Evolutionary conservation across 1,140 invertebrate species (phyloP).

Genomic region (Trachymyrmex cornetzi): DNA sequence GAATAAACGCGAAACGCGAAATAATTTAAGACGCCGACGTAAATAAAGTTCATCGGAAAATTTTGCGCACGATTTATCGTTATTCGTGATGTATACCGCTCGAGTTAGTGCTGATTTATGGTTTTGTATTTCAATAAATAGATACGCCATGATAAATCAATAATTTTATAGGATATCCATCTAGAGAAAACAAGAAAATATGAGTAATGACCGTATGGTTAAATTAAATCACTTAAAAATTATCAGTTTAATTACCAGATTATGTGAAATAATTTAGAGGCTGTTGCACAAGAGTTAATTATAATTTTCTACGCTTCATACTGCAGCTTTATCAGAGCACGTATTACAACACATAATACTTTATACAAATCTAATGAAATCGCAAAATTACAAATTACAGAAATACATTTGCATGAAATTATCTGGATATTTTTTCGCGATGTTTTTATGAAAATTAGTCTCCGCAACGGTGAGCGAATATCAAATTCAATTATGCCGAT

Average conservation of each 20-base stretch:
- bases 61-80: constrained; percentile 57
- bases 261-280: constrained; percentile 16
- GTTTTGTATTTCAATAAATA: constrained; percentile 57
- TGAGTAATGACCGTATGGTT: background rate
- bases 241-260: constrained; percentile 21
- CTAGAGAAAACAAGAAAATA: background rate
- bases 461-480: background rate
- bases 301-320: constrained; percentile 5
- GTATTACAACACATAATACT: background rate
- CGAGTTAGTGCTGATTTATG: constrained; percentile 42
- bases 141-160: constrained; percentile 42
- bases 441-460: constrained; percentile 44
- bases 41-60: constrained; percentile 62
- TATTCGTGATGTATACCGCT: constrained; percentile 35
- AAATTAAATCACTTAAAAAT: constrained; percentile 31
- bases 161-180: constrained; percentile 15
- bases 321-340: background rate
- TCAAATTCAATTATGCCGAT: constrained; percentile 61
- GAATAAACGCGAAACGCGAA: constrained; percentile 52
- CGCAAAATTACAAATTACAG: background rate
- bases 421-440: constrained; percentile 12
- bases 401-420: constrained; percentile 17
- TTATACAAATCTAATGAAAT: background rate
- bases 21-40: constrained; percentile 64
- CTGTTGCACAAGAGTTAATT: constrained; percentile 8